These are phyloP conservation scores for Toxotes chatareus DNA, from an alignment of 2,113 vertebrate genomes.

Conservation along the genomic window DNA sequence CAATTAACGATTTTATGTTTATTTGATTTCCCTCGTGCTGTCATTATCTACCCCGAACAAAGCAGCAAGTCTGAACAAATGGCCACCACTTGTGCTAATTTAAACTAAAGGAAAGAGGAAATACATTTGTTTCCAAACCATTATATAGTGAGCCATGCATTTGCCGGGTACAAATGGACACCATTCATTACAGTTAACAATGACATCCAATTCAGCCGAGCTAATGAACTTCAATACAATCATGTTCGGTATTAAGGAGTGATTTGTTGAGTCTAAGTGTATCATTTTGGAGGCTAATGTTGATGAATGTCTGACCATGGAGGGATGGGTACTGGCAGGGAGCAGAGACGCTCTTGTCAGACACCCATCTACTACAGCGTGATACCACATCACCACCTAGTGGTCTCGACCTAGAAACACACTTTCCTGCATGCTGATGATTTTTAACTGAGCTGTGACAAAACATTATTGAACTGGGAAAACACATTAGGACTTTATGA, in stretches of 20 bases:
- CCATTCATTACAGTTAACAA: constrained; percentile 83
- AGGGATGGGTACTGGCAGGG: constrained; percentile 37
- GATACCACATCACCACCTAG: constrained; percentile 73
- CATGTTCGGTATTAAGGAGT: constrained; percentile 79
- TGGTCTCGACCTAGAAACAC: constrained; percentile 58
- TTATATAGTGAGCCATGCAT: constrained; percentile 78
- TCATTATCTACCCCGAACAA: constrained; percentile 72
- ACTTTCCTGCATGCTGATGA: neutral
- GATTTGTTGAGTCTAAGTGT: constrained; percentile 82
- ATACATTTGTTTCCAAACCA: constrained; percentile 77
- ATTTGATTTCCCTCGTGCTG: constrained; percentile 77
- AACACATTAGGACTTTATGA: neutral
- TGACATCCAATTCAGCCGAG: constrained; percentile 80
- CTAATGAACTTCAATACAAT: constrained; percentile 84
- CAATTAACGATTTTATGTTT: constrained; percentile 80
- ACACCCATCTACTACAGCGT: neutral
- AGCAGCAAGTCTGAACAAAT: constrained; percentile 72
- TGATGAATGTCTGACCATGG: constrained; percentile 76
- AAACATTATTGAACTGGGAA: neutral
- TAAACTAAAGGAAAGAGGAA: constrained; percentile 73
- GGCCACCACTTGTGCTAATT: constrained; percentile 72
- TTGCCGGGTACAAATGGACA: constrained; percentile 73
- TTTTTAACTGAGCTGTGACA: neutral
- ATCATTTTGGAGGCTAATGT: constrained; percentile 80
- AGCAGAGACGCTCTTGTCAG: constrained; percentile 13